Evolutionary conservation across 2,888 invertebrate genomes (phyloP).

Genomic region (Tyria jacobaeae): DNA sequence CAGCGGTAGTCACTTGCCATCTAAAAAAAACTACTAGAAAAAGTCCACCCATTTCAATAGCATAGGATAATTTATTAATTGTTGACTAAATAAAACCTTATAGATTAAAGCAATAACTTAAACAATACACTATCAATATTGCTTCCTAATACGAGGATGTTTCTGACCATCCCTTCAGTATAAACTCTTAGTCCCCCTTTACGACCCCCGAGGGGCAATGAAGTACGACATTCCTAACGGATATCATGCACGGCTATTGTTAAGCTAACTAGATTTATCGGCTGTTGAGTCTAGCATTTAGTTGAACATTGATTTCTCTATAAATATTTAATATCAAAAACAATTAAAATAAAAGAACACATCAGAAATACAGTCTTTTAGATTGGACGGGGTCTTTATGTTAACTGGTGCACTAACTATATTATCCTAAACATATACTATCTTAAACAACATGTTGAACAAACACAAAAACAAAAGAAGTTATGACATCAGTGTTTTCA

Average conservation of each 20-base stretch:
- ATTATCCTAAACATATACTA: too few species aligned
- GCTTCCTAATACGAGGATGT: constrained; percentile 24
- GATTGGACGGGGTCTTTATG: too few species aligned
- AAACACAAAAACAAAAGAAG: too few species aligned
- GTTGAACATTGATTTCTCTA: constrained; percentile 19
- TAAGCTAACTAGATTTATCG: constrained; percentile 43
- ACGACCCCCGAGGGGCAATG: constrained; percentile 40
- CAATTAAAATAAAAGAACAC: too few species aligned
- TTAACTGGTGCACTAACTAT: too few species aligned
- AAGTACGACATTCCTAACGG: constrained; percentile 30
- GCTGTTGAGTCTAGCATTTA: constrained; percentile 28
- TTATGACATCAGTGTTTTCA: too few species aligned
- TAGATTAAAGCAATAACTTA: constrained; percentile 16
- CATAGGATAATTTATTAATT: constrained; percentile 17
- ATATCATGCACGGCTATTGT: constrained; percentile 31
- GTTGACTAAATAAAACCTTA: constrained; percentile 14
- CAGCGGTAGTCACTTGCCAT: too few species aligned
- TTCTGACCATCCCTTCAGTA: constrained; percentile 15
- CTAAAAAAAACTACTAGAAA: background rate
- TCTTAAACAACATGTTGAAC: too few species aligned
- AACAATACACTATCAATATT: constrained; percentile 16
- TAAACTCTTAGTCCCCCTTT: constrained; percentile 34
- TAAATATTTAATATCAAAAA: constrained; percentile 8
- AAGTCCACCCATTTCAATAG: background rate
- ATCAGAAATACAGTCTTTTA: too few species aligned